Evolutionary conservation across 2,888 invertebrate species (phyloP).

Genomic region (Salticus scenicus): DNA sequence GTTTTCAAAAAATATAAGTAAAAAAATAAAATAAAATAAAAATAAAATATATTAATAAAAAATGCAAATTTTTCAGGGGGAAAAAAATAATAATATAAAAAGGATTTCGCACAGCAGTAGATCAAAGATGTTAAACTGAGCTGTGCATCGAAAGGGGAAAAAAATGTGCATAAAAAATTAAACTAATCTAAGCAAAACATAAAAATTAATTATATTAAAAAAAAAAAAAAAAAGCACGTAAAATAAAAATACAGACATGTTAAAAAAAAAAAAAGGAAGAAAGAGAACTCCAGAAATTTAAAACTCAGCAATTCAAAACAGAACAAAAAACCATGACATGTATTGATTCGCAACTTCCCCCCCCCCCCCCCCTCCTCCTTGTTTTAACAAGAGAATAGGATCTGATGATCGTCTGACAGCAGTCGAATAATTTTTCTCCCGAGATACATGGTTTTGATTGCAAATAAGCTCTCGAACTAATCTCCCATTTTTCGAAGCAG

Average conservation of each 20-base stretch:
- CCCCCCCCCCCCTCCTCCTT: too few relatives aligned
- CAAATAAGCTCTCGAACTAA: slow-evolving; percentile 5
- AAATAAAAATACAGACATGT: not conserved
- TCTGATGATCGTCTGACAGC: not conserved
- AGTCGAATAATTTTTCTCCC: slow-evolving; percentile 2
- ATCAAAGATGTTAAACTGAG: too few relatives aligned
- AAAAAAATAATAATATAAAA: too few relatives aligned
- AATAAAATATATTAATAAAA: not conserved
- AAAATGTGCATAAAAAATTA: too few relatives aligned
- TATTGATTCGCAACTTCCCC: not conserved
- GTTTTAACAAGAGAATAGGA: not conserved
- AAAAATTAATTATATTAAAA: too few relatives aligned
- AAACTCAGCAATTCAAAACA: not conserved
- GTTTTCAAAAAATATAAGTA: too few relatives aligned
- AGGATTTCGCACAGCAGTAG: too few relatives aligned
- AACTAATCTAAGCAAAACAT: too few relatives aligned
- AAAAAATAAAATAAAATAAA: too few relatives aligned
- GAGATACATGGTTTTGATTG: slow-evolving; percentile 4
- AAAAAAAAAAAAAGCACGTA: not conserved
- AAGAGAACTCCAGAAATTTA: not conserved
- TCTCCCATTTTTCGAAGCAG: slow-evolving; percentile 7
- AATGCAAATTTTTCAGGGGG: too few relatives aligned
- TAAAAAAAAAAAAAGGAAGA: not conserved
- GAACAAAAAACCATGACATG: not conserved
- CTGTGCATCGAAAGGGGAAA: too few relatives aligned